Percentiles rank a stretch among this genome's conserved stretches.
Evolutionary conservation across 92 coral and sea anemone genomes (phyloP).

Genomic region (Isaurus tuberculatus): DNA sequence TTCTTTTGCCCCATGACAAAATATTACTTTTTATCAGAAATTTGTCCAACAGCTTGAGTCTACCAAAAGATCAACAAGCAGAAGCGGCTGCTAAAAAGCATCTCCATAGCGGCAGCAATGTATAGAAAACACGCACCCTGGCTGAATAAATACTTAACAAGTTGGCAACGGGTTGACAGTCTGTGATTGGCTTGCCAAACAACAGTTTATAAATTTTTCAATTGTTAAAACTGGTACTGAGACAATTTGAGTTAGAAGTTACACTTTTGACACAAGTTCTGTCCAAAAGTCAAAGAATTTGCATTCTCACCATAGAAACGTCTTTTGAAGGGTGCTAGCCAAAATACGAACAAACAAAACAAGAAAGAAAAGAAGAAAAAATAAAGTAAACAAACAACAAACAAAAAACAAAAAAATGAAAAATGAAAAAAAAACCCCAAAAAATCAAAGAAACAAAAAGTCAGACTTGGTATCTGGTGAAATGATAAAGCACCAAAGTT

Average conservation of each 20-base stretch:
- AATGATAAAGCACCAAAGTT: too few species aligned
- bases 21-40: not conserved
- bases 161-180: constrained; percentile 11
- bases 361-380: too few species aligned
- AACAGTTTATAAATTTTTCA: constrained; percentile 16
- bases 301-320: too few species aligned
- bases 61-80: constrained; percentile 17
- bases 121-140: constrained; percentile 66
- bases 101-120: constrained; percentile 85
- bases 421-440: too few species aligned
- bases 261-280: too few species aligned
- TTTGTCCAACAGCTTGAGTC: constrained; percentile 5
- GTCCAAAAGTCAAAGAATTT: not conserved
- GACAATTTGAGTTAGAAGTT: not conserved
- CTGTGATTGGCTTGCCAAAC: constrained; percentile 19
- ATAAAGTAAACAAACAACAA: too few species aligned
- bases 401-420: too few species aligned
- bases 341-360: too few species aligned
- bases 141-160: constrained; percentile 70
- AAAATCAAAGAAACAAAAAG: too few species aligned
- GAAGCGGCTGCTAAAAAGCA: not conserved
- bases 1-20: not conserved
- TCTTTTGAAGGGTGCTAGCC: too few species aligned
- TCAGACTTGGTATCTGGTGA: too few species aligned
- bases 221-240: not conserved